Percentiles rank a stretch among this genome's conserved stretches.
phyloP scores from a whole-genome alignment of 1,140 invertebrate species.

The Leucophenga varia region DNA sequence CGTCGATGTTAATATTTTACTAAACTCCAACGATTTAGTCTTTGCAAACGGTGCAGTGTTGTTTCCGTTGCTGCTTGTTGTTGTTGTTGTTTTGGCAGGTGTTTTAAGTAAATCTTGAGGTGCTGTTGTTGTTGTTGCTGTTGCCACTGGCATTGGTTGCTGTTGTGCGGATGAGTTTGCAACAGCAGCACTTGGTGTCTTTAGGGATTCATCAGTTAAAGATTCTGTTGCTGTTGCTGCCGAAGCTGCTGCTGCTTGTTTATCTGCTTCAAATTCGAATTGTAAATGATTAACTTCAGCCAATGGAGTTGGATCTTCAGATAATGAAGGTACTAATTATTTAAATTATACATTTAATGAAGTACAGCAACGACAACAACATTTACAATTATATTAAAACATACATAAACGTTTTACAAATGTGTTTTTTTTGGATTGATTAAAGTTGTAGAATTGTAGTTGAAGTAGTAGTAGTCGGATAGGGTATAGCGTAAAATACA shows the following conservation, averaged over 20 bases:
- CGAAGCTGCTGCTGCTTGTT: constrained; percentile 5
- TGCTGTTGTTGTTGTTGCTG: background rate
- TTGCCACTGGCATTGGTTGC: constrained; percentile 10
- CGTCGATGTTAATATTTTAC: constrained; percentile 36
- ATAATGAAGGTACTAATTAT: constrained; percentile 52
- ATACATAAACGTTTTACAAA: constrained; percentile 12
- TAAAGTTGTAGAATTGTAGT: constrained; percentile 6
- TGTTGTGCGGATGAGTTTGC: constrained; percentile 5
- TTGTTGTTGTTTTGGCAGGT: constrained; percentile 19
- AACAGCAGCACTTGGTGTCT: constrained; percentile 33
- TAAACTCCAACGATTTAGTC: constrained; percentile 15
- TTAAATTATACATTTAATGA: background rate
- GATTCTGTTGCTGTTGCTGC: constrained; percentile 3
- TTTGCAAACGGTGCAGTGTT: constrained; percentile 14
- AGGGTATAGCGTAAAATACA: too few species aligned
- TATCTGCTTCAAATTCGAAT: constrained; percentile 51
- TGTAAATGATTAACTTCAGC: constrained; percentile 52
- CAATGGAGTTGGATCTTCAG: constrained; percentile 56
- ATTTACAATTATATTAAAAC: constrained; percentile 10
- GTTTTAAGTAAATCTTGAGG: too few species aligned
- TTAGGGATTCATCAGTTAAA: constrained; percentile 27
- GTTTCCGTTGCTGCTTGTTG: constrained; percentile 4
- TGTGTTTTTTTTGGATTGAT: constrained; percentile 9
- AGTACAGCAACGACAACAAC: constrained; percentile 2
- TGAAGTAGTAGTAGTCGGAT: background rate